These are phyloP conservation scores for Spodoptera littoralis DNA, from an alignment of 2,888 invertebrate species.

Conservation along the genomic window DNA sequence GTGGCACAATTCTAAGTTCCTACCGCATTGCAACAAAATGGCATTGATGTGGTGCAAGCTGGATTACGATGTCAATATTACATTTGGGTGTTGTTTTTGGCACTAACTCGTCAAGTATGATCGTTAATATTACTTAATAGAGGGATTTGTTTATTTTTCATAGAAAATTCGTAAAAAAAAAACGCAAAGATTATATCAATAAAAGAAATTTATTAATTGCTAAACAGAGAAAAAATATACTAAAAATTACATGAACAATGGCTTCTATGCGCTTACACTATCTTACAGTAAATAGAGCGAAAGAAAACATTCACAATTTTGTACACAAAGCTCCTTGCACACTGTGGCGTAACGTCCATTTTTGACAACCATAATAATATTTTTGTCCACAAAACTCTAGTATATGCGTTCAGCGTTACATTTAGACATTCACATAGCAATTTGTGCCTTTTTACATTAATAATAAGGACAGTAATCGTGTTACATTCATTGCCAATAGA, in stretches of 20 bases:
- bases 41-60: conserved; percentile 17
- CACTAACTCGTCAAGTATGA: background rate
- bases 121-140: no score
- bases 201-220: conserved; percentile 84
- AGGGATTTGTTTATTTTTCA: no score
- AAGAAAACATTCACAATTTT: conserved; percentile 54
- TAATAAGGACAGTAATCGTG: no score
- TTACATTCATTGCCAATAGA: no score
- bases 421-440: no score
- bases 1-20: conserved; percentile 42
- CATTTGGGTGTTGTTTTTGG: conserved; percentile 1
- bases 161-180: conserved; percentile 7
- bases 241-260: conserved; percentile 83
- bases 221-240: conserved; percentile 80
- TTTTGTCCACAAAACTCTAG: no score
- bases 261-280: conserved; percentile 77
- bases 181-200: conserved; percentile 65
- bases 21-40: conserved; percentile 43
- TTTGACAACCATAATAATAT: background rate
- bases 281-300: conserved; percentile 61
- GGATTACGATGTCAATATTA: background rate
- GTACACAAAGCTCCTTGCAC: conserved; percentile 49
- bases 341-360: conserved; percentile 32
- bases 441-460: no score
- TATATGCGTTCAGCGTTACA: no score